Base-by-base conservation (phyloP, 2,113 vertebrate species). In the Dipodomys stephensi region DNA sequence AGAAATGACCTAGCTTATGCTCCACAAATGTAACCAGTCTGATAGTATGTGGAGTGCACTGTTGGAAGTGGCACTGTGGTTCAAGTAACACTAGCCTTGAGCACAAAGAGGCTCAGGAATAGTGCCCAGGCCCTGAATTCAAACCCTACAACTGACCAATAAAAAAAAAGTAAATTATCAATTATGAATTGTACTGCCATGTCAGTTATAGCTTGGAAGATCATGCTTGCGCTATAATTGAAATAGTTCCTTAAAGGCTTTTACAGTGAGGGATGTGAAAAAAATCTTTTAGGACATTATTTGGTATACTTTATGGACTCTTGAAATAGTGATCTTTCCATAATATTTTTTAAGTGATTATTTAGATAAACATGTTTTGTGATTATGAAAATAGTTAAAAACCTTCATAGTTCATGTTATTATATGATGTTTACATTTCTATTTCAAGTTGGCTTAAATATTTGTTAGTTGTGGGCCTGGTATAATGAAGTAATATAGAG, bases 351-450 rank as follows among this genome's bases (percentile, higher is more conserved):
- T 83, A 72, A 88, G 16, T 71, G 46, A 90, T 84, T 91, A 65
- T 49, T 67, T 86, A 69, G 3, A 35, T 53, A 77, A 87, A 57
- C 77, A 94, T 71, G 6, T 77, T 88, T 83, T 89, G 82, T 85
- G 19, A 49, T 84, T 82, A n/a, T 88, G 44, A 91, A 96, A 87
- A 84, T 84, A 89, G 73, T 83, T 39, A 84, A 46, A 94, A 85
- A 82, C 12, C 19, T 81, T 93, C 28, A 71, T 83, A 69, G 22
- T 89, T 83, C 9, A 49, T 53, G 8, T 4, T 77, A 0, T 71
- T 44, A 71, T 18, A 27, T 71, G 13, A 28, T 64, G 11, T 76
- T 92, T 90, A 79, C 60, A 46, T 60, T 92, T 86, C 68, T 81
- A 18, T 82, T 92, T 94, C 68, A 91, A 6, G 20, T 95, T 20